Base-by-base conservation (phyloP, 1,140 invertebrate genomes). In the Habropoda laboriosa region DNA sequence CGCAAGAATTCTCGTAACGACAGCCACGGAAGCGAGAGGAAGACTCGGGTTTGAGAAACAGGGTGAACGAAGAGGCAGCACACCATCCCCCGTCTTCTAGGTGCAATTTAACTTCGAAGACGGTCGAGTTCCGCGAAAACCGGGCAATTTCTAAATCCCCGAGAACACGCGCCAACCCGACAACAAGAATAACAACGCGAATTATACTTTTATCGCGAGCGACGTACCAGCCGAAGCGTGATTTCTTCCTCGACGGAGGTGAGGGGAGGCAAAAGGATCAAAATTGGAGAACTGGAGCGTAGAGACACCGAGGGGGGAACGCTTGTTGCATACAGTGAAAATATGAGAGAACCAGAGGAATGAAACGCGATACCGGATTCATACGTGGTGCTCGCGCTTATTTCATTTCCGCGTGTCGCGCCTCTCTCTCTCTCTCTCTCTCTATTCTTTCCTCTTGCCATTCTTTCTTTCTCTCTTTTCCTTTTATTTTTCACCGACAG, bases 341-440 rank as follows among this genome's bases (percentile, higher is more conserved):
- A 80, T 57, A 66, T 53, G 30, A 47, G 57, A 18, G 30, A 8
- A 24, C 12, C n/a, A n/a, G 21, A 55, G 30, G 30, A 18, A 55
- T 55, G 68, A 74, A 61, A 79, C 66, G 73, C 45, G 55, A 77
- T 58, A 49, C 47, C 42, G 47, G 47, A 77, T 68, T 64, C 64
- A 63, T 53, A 60, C 60, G 70, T 45, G 57, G 24, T 38, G 51
- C 32, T 3, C 13, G 32, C 55, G 71, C 64, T 85, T 83, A 80
- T 80, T 85, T 83, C 81, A 71, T 85, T 83, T 80, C 51, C 45
- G 42, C 35, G 27, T 32, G 5, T 27, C 32, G 13, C 57, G 40
- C 32, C 27, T 18, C 32, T 21, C 32, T n/a, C 12, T 35, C 12
- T 27, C 3, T 38, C 16, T 61, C n/a, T 61, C 2, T 7, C 21